phyloP scores from a whole-genome alignment of 2,888 invertebrate genomes.

The Ectropis crepuscularia region DNA sequence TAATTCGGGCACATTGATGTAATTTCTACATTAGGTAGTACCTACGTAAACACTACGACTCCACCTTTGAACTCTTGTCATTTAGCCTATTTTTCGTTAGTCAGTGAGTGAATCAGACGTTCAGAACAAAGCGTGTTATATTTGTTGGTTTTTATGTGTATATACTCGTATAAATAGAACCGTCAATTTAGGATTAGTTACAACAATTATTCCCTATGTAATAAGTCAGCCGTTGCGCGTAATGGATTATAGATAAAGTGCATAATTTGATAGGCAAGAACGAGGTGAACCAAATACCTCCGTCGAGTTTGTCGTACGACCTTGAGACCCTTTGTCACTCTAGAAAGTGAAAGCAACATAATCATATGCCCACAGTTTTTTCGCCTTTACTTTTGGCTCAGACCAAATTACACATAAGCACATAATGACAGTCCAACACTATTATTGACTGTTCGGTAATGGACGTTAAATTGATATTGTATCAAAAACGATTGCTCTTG shows the following conservation, averaged over 20 bases:
- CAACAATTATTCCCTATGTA: not conserved
- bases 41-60: too few relatives aligned
- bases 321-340: constrained; percentile 72
- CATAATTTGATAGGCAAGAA: constrained; percentile 35
- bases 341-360: constrained; percentile 73
- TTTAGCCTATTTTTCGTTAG: too few relatives aligned
- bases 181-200: too few relatives aligned
- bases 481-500: constrained; percentile 33
- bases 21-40: too few relatives aligned
- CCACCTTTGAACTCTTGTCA: too few relatives aligned
- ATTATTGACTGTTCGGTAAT: constrained; percentile 55
- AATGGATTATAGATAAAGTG: constrained; percentile 27
- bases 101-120: too few relatives aligned
- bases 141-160: too few relatives aligned
- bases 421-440: constrained; percentile 42
- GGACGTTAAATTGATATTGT: constrained; percentile 52
- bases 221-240: constrained; percentile 14
- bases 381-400: constrained; percentile 59
- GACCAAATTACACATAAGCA: constrained; percentile 49
- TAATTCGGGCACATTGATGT: too few relatives aligned
- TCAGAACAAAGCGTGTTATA: too few relatives aligned
- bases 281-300: constrained; percentile 51
- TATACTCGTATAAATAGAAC: too few relatives aligned
- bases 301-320: constrained; percentile 46
- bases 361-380: constrained; percentile 48